These are phyloP conservation scores for Torymus auratus DNA, from an alignment of 2,888 invertebrate genomes.

Conservation along the genomic window DNA sequence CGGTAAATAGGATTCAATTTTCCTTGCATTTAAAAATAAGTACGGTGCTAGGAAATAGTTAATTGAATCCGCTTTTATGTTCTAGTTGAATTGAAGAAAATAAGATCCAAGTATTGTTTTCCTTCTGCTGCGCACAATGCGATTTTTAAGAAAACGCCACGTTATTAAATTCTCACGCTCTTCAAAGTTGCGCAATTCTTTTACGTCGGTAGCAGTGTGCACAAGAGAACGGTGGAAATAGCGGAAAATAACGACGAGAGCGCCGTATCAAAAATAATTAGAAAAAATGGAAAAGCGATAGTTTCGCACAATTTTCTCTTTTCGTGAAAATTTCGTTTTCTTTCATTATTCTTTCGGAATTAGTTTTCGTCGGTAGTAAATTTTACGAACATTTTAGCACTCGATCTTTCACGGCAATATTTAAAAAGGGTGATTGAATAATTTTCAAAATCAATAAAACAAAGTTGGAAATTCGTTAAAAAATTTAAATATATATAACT, in stretches of 20 bases:
- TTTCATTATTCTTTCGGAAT: too few relatives aligned
- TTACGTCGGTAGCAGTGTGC: background rate
- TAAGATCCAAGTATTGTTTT: constrained; percentile 4
- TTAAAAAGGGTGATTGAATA: too few relatives aligned
- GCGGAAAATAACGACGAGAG: too few relatives aligned
- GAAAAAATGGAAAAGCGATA: too few relatives aligned
- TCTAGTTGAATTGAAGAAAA: background rate
- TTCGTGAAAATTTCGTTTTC: background rate
- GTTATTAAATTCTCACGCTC: constrained; percentile 15
- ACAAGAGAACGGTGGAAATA: background rate
- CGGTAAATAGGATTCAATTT: background rate
- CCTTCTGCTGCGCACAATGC: background rate
- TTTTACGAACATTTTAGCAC: too few relatives aligned
- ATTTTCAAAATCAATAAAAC: too few relatives aligned
- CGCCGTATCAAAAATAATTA: too few relatives aligned
- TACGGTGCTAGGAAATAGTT: background rate
- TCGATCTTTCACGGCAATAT: too few relatives aligned
- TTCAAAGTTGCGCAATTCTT: background rate
- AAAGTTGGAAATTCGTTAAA: too few relatives aligned
- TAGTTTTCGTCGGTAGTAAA: too few relatives aligned
- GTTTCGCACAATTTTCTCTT: background rate
- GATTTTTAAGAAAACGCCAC: background rate
- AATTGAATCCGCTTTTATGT: background rate
- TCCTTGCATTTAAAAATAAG: background rate
- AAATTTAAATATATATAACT: too few relatives aligned